Percentiles rank a stretch among this genome's conserved stretches.
phyloP scores from a whole-genome alignment of 2,888 invertebrate species.

The Agrotis exclamationis region DNA sequence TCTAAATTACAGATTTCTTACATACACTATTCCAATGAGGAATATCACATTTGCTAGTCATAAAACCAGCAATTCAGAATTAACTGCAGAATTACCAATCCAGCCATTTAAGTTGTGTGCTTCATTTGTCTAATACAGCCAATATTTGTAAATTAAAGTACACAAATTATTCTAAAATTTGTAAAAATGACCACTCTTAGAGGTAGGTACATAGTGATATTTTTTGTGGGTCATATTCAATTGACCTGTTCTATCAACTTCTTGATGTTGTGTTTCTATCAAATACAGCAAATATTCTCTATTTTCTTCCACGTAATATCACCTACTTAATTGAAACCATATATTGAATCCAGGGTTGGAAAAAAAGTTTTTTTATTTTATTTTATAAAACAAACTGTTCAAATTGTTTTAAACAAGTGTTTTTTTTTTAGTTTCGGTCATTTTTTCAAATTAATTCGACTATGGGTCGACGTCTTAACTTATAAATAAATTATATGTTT shows the following conservation, averaged over 20 bases:
- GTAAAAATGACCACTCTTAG: conserved; percentile 64
- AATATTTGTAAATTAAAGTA: conserved; percentile 63
- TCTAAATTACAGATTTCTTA: conserved; percentile 73
- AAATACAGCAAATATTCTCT: conserved; percentile 19
- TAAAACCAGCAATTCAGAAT: conserved; percentile 64
- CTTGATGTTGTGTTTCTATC: not conserved
- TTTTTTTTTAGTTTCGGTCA: no score
- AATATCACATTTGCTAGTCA: conserved; percentile 81
- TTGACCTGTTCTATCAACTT: conserved; percentile 15
- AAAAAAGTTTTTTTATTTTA: no score
- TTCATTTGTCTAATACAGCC: conserved; percentile 64
- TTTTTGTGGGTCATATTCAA: conserved; percentile 14
- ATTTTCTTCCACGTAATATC: conserved; percentile 14
- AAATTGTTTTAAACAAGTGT: no score
- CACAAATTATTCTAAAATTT: conserved; percentile 64
- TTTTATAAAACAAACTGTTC: no score
- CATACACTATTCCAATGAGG: conserved; percentile 68
- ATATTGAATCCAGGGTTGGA: no score
- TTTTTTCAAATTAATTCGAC: no score
- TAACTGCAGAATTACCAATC: conserved; percentile 62
- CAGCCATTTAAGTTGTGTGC: conserved; percentile 60
- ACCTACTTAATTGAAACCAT: not conserved
- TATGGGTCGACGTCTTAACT: no score
- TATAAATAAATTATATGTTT: no score
- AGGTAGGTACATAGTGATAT: conserved; percentile 62